These are phyloP conservation scores for Eciton burchellii DNA, from an alignment of 1,140 invertebrate species.

Conservation along the genomic window DNA sequence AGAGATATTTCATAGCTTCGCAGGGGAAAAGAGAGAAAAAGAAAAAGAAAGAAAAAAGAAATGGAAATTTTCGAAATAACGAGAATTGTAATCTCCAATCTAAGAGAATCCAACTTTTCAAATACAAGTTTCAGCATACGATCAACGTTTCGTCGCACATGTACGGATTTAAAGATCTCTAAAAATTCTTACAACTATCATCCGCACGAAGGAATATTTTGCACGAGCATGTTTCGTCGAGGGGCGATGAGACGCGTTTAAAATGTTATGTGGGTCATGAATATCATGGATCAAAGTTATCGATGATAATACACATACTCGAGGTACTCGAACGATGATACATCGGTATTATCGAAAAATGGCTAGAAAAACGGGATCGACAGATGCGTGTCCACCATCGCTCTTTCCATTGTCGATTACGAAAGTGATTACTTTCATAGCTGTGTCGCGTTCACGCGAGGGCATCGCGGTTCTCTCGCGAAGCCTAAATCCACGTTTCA, in stretches of 20 bases:
- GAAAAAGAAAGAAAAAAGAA: no score
- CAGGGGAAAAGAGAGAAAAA: no score
- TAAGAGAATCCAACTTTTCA: no score
- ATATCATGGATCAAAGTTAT: slow-evolving; percentile 9
- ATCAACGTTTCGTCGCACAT: no score
- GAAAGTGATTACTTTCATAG: slow-evolving; percentile 22
- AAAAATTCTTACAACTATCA: no score
- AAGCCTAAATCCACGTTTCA: slow-evolving; percentile 33
- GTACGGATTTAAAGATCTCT: no score
- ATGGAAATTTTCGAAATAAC: no score
- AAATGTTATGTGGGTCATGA: slow-evolving; percentile 16
- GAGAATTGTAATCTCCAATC: no score
- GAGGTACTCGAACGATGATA: no score
- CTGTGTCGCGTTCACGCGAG: background rate
- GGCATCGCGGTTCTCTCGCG: slow-evolving; percentile 21
- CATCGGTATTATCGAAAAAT: slow-evolving; percentile 9
- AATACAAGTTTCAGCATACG: no score
- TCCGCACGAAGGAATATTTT: background rate
- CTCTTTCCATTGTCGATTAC: slow-evolving; percentile 16
- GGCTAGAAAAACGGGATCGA: slow-evolving; percentile 3
- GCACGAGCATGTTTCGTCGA: background rate
- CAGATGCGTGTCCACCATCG: slow-evolving; percentile 29
- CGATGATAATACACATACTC: no score
- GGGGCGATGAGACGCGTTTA: background rate
- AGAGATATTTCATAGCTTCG: no score